Evolutionary conservation across 2,113 vertebrate species (phyloP).

Genomic region (Cyanoderma ruficeps): DNA sequence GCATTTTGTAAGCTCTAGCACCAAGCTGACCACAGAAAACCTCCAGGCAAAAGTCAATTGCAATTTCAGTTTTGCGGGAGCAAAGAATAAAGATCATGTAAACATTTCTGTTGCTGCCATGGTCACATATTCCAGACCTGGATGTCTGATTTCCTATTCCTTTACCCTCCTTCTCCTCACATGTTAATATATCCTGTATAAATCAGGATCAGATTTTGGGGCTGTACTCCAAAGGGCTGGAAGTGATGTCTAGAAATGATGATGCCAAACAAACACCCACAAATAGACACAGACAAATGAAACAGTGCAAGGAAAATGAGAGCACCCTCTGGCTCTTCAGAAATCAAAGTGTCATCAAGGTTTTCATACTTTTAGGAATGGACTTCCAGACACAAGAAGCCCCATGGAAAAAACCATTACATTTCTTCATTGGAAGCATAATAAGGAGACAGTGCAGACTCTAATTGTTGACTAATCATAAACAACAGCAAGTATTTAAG

Average conservation of each 20-base stretch:
- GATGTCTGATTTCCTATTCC: neutral
- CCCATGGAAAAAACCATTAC: neutral
- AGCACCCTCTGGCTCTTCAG: neutral
- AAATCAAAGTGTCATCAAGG: neutral
- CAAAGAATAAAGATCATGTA: neutral
- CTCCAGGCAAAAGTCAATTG: neutral
- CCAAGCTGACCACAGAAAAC: neutral
- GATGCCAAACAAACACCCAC: neutral
- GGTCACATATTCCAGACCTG: neutral
- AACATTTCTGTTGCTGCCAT: neutral
- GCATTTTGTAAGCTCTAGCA: neutral
- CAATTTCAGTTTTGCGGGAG: neutral
- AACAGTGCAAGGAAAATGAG: neutral
- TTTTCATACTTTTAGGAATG: neutral
- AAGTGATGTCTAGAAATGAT: neutral
- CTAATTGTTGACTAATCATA: neutral
- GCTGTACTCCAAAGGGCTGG: neutral
- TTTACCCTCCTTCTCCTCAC: neutral
- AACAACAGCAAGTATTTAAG: neutral
- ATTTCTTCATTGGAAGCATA: neutral
- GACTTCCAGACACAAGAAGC: neutral
- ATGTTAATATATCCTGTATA: neutral
- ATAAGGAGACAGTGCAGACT: neutral
- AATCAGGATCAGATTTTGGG: neutral
- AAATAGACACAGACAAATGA: neutral